Base-by-base conservation (phyloP, 1,140 invertebrate genomes). In the Onthophagus taurus region DNA sequence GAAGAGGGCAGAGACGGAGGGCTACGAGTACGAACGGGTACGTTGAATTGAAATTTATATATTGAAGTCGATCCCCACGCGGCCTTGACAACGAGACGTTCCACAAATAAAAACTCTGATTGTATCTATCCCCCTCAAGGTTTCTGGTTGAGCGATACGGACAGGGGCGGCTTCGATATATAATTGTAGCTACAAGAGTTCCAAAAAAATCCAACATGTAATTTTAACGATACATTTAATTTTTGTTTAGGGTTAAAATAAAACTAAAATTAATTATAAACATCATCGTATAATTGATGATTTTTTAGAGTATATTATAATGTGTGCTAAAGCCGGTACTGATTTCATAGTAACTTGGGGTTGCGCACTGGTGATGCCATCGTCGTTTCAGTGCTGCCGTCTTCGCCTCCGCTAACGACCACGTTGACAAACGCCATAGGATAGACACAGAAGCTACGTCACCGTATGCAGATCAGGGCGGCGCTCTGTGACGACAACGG, bases 61-160 rank as follows among this genome's bases (percentile, higher is more conserved):
- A 42, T 47, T 42, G 31, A 48, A 30, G 46, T 36, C 46, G 42
- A 44, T 47, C 46, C 46, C 46, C 35, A 37, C 31, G 41, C 45
- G 45, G 45, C 49, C 49, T 50, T 50, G 49, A 50, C 49, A 44
- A 50, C 49, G 45, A 50, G 49, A 50, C 48, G 44, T 39, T 38
- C 35, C 38, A 50, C 45, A 44, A 50, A 50, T 46, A 50, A 50
- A 50, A 47, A 50, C 23, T 47, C 42, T 47, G 48, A 50, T 50
- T 46, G 45, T 50, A 50, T 50, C 48, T 49, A 36, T 44, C 35
- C 36, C n/a, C 47, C 30, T 38, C 43, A 42, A 39, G 37, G 37
- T 39, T 39, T 18, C 21, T 30, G n/a, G 35, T 38, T 26, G 35
- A 23, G 21, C 17, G 13, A 34, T 36, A 20, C 44, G 35, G 37